phyloP scores from a whole-genome alignment of 2,113 vertebrate genomes.

The Pelmatolapia mariae region DNA sequence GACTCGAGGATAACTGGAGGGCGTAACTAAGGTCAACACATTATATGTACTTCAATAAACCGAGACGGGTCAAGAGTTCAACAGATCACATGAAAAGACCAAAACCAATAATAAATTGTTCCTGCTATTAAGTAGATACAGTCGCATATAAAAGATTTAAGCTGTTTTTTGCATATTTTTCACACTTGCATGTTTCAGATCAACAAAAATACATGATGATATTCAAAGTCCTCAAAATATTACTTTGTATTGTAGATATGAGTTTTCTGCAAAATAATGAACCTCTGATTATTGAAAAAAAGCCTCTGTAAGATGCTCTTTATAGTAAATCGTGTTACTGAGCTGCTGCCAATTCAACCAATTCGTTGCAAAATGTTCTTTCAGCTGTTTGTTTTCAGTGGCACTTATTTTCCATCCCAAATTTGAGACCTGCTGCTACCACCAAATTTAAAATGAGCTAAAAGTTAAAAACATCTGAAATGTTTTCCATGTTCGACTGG shows the following conservation, averaged over 20 bases:
- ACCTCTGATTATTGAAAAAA: neutral
- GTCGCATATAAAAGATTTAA: neutral
- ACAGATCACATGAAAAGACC: neutral
- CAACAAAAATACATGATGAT: neutral
- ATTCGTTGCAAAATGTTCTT: fast-evolving
- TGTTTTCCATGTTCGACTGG: neutral
- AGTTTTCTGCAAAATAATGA: neutral
- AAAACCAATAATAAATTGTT: neutral
- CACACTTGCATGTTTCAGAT: neutral
- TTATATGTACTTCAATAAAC: slow-evolving; percentile 45
- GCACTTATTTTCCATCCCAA: fast-evolving
- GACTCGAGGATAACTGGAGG: slow-evolving; percentile 7
- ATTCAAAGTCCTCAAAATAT: neutral
- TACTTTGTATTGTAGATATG: neutral
- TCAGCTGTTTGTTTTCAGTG: neutral
- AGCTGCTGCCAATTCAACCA: neutral
- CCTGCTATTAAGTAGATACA: fast-evolving
- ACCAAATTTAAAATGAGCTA: neutral
- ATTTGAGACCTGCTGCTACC: neutral
- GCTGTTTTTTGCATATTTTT: neutral
- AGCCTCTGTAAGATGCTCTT: neutral
- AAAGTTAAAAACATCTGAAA: neutral
- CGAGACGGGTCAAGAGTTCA: slow-evolving; percentile 12
- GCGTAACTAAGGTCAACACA: slow-evolving; percentile 40
- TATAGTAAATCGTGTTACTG: neutral